phyloP scores from a whole-genome alignment of 2,113 vertebrate species.

The Setophaga kirtlandii region DNA sequence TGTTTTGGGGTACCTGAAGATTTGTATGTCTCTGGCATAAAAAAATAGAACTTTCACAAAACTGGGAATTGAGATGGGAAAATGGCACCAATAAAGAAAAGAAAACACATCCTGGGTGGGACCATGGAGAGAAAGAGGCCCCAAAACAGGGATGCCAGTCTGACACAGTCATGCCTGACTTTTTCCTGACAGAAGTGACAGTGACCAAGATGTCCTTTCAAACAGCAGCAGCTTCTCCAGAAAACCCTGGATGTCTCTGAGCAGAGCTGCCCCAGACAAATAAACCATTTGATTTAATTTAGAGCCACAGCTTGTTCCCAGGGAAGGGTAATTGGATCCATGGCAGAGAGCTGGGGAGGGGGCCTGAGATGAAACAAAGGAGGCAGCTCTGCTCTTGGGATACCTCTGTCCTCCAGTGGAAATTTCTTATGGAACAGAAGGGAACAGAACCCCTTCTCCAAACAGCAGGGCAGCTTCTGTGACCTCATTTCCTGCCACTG shows the following conservation, averaged over 20 bases:
- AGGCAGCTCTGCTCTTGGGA: background rate
- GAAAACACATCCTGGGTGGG: background rate
- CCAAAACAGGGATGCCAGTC: background rate
- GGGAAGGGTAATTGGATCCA: slow-evolving; percentile 44
- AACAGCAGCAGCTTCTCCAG: background rate
- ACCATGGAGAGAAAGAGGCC: background rate
- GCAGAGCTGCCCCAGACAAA: slow-evolving; percentile 24
- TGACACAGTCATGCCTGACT: background rate
- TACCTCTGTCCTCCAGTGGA: background rate
- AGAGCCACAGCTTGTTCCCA: slow-evolving; percentile 42
- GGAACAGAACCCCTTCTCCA: background rate
- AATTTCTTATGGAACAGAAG: background rate
- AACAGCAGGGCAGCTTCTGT: background rate
- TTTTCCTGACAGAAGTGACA: background rate
- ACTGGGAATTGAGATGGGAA: background rate
- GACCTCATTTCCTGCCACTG: slow-evolving; percentile 13
- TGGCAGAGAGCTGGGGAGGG: slow-evolving; percentile 3
- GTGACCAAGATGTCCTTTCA: background rate
- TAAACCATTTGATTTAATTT: slow-evolving; percentile 52
- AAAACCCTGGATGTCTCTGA: background rate
- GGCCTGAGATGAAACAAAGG: slow-evolving; percentile 14
- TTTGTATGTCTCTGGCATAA: background rate
- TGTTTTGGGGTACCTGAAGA: background rate
- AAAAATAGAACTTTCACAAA: background rate
- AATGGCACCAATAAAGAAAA: background rate